A percentile compares a stretch with the other conserved stretches of the same genome.
These are phyloP conservation scores for Okapia johnstoni DNA, from an alignment of 2,113 vertebrate species.

Conservation along the genomic window DNA sequence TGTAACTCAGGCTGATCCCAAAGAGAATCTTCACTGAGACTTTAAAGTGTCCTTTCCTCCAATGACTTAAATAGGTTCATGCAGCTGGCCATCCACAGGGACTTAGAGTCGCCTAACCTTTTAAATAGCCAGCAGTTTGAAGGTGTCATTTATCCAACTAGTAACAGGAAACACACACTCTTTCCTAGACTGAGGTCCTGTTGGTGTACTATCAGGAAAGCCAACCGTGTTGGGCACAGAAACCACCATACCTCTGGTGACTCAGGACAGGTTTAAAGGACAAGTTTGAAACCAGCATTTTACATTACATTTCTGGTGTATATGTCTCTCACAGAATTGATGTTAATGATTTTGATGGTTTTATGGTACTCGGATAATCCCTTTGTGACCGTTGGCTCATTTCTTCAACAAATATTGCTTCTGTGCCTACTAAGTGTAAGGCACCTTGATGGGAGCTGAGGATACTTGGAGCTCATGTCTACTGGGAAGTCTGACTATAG, in stretches of 20 bases:
- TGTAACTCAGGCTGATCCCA: background rate
- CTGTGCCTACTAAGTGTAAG: background rate
- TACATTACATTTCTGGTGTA: background rate
- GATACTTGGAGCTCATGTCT: background rate
- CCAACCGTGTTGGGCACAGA: background rate
- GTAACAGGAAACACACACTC: background rate
- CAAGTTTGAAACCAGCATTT: background rate
- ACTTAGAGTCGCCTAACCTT: background rate
- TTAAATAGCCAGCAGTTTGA: background rate
- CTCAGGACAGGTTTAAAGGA: background rate
- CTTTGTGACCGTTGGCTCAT: background rate
- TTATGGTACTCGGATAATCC: background rate
- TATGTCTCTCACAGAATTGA: background rate
- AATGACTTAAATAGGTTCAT: background rate
- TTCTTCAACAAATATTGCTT: background rate
- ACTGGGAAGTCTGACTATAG: background rate
- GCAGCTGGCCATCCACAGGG: background rate
- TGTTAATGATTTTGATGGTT: background rate
- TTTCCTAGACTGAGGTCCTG: background rate
- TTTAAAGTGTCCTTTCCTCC: constrained; percentile 6
- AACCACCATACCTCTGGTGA: background rate
- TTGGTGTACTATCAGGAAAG: background rate
- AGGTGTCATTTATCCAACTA: background rate
- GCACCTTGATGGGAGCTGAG: background rate
- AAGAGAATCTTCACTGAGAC: constrained; percentile 32